Evolutionary conservation across 1,140 invertebrate genomes (phyloP).

Genomic region (Diachasmimorpha longicaudata): DNA sequence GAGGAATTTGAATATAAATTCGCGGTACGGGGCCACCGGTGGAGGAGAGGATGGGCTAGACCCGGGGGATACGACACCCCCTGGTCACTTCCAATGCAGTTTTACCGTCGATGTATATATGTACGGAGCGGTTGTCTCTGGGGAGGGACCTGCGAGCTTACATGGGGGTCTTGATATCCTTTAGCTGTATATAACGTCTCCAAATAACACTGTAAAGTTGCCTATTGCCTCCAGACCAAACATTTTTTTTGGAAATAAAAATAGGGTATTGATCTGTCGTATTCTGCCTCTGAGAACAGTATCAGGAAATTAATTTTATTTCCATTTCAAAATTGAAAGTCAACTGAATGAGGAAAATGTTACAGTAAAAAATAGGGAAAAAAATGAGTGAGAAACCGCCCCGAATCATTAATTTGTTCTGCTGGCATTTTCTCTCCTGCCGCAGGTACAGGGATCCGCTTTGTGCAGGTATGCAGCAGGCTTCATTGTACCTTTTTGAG

Average conservation of each 20-base stretch:
- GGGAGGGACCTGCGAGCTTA: background rate
- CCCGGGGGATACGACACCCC: constrained; percentile 41
- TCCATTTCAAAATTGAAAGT: too few relatives aligned
- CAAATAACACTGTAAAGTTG: constrained; percentile 13
- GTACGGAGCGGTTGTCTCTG: background rate
- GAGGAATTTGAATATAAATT: constrained; percentile 60
- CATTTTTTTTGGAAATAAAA: background rate
- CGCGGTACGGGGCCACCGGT: constrained; percentile 27
- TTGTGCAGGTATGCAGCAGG: constrained; percentile 49
- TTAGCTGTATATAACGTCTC: constrained; percentile 4
- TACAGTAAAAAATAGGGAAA: too few relatives aligned
- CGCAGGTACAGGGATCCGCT: constrained; percentile 51
- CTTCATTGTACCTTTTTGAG: constrained; percentile 24
- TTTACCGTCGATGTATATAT: constrained; percentile 42
- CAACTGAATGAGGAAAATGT: too few relatives aligned
- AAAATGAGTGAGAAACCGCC: constrained; percentile 23
- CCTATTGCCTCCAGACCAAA: background rate
- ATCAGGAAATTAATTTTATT: background rate
- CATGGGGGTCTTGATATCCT: background rate
- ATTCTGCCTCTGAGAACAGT: background rate
- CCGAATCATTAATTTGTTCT: constrained; percentile 59
- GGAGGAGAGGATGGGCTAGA: constrained; percentile 23
- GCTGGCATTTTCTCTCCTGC: background rate
- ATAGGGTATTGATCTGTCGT: background rate
- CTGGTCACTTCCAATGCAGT: constrained; percentile 59